Evolutionary conservation across 64 coral and sea anemone genomes (phyloP), one percentile per base, ranked within the genome.

Genomic region (Acropora tenuis): DNA sequence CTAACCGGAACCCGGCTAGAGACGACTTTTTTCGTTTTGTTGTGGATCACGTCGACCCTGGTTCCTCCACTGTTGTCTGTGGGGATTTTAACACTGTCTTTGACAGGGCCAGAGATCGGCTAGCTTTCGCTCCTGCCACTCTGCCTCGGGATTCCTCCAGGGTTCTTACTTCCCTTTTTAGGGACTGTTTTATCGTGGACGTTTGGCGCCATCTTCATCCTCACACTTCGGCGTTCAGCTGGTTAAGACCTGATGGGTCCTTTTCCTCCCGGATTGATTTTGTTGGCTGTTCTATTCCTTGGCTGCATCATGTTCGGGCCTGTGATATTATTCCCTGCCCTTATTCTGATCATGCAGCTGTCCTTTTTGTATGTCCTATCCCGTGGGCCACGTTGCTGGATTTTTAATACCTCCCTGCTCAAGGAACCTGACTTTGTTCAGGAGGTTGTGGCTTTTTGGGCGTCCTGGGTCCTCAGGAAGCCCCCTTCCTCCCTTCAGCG

Each of bases 291-390:
- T 73, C 55, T 1, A 58, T 0, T 19, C 6, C 16, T 2, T 50
- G 50, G 61, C 5, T 91, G 8, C 15, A 5, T 7, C 30, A 12
- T 4, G 17, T 74, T 58, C 5, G 41, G 19, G n/a, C 11, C 11
- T 13, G 47, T 75, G 17, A 46, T 6, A 82, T 91, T 8, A 1
- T 83, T 1, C 66, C 69, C 1, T 91, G 89, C 42, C 89, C 89
- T 71, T 57, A 43, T 9, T 84, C 90, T 19, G 90, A 92, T 18
- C 90, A 92, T 69, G 76, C 71, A 40, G 90, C 90, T 18, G 0
- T 73, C 4, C 5, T 74, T 57, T 6, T 91, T 12, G 0, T 10
- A 13, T 8, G 52, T 12, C 3, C 6, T 13, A 74, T 92, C 72
- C n/a, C 19, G 71, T 47, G 74, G 90, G 11, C 81, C 90, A 50